These are phyloP conservation scores for Zaprionus davidi DNA, from an alignment of 1,140 invertebrate species.

Conservation along the genomic window DNA sequence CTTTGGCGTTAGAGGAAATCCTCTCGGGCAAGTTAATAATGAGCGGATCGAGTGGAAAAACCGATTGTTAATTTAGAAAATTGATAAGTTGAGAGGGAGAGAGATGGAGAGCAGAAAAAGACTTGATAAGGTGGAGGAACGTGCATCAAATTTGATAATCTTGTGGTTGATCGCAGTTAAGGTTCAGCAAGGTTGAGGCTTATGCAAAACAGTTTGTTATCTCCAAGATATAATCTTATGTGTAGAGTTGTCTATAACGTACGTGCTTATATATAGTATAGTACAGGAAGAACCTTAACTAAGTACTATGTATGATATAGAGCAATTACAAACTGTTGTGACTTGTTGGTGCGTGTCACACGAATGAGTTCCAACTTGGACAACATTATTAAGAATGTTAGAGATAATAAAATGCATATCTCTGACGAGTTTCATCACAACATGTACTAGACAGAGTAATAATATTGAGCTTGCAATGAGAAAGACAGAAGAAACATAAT, in stretches of 20 bases:
- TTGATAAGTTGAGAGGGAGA: not conserved
- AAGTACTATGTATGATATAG: no score
- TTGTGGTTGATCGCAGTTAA: not conserved
- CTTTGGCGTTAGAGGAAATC: not conserved
- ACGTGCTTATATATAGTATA: no score
- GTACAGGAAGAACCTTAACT: no score
- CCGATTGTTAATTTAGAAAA: slow-evolving; percentile 6
- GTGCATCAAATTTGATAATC: slow-evolving; percentile 3
- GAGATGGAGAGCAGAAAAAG: not conserved
- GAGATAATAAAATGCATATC: no score
- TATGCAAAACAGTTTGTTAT: slow-evolving; percentile 3
- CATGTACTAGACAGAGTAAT: no score
- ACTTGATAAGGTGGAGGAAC: not conserved
- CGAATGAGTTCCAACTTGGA: no score
- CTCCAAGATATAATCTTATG: not conserved
- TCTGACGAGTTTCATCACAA: no score
- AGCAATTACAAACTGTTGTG: no score
- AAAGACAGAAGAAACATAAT: no score
- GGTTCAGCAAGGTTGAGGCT: not conserved
- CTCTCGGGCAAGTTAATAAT: not conserved
- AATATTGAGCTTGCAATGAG: no score
- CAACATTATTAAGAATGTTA: no score
- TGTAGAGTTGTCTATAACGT: not conserved
- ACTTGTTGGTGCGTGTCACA: no score
- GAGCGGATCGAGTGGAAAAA: slow-evolving; percentile 4